Conservation (phyloP, 2,797 vertebrate species). For the Rhynchotus rufescens region DNA sequence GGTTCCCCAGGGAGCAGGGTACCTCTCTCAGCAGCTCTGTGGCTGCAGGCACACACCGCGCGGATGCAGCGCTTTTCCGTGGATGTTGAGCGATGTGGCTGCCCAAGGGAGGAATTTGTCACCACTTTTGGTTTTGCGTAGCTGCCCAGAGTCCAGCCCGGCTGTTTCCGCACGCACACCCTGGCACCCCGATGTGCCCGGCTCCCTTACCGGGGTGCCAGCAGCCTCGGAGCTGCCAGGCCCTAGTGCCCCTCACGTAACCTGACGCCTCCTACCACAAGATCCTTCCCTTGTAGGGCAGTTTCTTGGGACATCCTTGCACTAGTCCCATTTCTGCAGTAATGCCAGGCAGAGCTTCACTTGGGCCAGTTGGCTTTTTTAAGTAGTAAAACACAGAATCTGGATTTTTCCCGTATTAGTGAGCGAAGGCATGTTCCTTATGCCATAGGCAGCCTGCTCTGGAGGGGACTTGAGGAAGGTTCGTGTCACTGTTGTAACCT, state of each 20-base stretch:
- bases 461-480: background rate
- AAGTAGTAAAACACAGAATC: background rate
- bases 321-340: background rate
- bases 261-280: background rate
- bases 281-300: background rate
- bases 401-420: background rate
- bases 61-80: background rate
- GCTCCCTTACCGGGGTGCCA: background rate
- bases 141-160: background rate
- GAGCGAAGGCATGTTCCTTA: background rate
- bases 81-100: background rate
- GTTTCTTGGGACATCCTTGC: background rate
- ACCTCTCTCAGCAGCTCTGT: background rate
- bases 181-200: background rate
- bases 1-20: background rate
- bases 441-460: background rate
- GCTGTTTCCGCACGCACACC: background rate
- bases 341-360: background rate
- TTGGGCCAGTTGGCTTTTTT: background rate
- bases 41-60: fast-evolving
- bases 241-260: background rate
- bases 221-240: background rate
- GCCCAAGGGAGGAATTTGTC: background rate
- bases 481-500: background rate
- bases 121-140: background rate